Percentiles rank a stretch among this genome's conserved stretches.
Conservation (phyloP, 1,140 invertebrate species). For the Glomeris maerens region DNA sequence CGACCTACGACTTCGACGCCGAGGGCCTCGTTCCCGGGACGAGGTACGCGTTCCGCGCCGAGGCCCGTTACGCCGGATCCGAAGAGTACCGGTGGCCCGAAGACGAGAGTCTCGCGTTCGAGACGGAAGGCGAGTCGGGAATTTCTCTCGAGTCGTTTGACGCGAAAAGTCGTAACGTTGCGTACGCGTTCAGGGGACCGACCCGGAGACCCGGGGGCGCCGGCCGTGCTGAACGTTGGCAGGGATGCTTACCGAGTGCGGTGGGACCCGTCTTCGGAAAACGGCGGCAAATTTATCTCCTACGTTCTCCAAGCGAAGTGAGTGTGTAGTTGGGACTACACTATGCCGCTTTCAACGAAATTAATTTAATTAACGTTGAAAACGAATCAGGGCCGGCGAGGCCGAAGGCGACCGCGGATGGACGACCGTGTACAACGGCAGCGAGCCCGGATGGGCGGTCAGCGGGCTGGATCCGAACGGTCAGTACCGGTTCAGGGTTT, state of each 20-base stretch:
- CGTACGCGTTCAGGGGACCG: conserved; percentile 8
- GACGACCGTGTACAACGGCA: conserved; percentile 63
- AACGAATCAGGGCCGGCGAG: conserved; percentile 15
- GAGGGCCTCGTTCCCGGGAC: conserved; percentile 48
- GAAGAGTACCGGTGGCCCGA: conserved; percentile 53
- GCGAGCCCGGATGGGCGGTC: conserved; percentile 61
- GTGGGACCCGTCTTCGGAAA: conserved; percentile 51
- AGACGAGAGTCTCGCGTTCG: conserved; percentile 50
- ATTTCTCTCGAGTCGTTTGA: not conserved
- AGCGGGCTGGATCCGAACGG: conserved; percentile 40
- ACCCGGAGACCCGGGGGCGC: conserved; percentile 29
- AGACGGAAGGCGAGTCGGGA: conserved; percentile 48
- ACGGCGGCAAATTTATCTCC: conserved; percentile 35
- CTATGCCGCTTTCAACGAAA: not conserved
- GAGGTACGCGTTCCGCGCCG: conserved; percentile 54
- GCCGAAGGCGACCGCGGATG: conserved; percentile 33
- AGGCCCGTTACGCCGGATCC: conserved; percentile 42
- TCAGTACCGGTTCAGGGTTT: conserved; percentile 56
- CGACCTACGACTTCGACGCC: conserved; percentile 16
- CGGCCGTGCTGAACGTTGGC: conserved; percentile 44
- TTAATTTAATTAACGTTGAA: not conserved
- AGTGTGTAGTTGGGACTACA: conserved; percentile 3
- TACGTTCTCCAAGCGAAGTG: conserved; percentile 24
- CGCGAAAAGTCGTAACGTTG: not conserved
- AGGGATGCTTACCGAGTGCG: conserved; percentile 51